Evolutionary conservation across 2,888 invertebrate species (phyloP).

Genomic region (Acheta domesticus): DNA sequence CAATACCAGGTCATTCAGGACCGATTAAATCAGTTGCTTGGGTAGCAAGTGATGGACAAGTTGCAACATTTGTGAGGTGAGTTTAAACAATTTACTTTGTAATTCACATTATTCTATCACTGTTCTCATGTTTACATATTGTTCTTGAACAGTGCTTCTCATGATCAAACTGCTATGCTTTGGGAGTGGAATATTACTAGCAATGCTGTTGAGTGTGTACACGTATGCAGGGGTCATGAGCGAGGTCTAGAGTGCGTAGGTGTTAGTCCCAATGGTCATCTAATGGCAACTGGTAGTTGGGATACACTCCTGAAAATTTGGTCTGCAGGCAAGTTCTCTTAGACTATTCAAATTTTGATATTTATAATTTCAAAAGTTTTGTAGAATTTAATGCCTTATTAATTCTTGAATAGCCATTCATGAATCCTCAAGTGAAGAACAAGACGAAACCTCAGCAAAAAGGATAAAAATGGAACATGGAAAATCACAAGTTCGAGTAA

Average conservation of each 20-base stretch:
- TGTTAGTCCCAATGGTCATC: slow-evolving; percentile 63
- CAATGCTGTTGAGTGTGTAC: slow-evolving; percentile 74
- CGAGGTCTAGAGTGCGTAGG: slow-evolving; percentile 85
- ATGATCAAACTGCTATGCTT: slow-evolving; percentile 86
- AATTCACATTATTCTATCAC: not conserved
- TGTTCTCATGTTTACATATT: not conserved
- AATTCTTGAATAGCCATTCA: slow-evolving; percentile 26
- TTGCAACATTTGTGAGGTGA: slow-evolving; percentile 67
- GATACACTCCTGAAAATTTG: slow-evolving; percentile 89
- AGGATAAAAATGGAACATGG: slow-evolving; percentile 57
- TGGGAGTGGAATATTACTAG: slow-evolving; percentile 80
- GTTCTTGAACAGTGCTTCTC: slow-evolving; percentile 66
- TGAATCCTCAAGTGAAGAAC: slow-evolving; percentile 47
- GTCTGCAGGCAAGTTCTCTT: slow-evolving; percentile 63
- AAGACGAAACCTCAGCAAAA: slow-evolving; percentile 59
- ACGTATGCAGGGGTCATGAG: slow-evolving; percentile 86
- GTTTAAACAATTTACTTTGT: not conserved
- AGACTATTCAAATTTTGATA: slow-evolving; percentile 27
- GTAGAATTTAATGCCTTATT: not conserved
- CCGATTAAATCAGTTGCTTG: slow-evolving; percentile 86
- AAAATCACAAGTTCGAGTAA: slow-evolving; percentile 53
- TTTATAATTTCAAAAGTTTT: not conserved
- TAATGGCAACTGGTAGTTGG: slow-evolving; percentile 86
- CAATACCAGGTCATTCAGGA: slow-evolving; percentile 81
- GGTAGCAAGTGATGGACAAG: slow-evolving; percentile 66